Evolutionary conservation across 1,140 invertebrate genomes (phyloP), one percentile per base, ranked within the genome.

Genomic region (Carposina sasakii): DNA sequence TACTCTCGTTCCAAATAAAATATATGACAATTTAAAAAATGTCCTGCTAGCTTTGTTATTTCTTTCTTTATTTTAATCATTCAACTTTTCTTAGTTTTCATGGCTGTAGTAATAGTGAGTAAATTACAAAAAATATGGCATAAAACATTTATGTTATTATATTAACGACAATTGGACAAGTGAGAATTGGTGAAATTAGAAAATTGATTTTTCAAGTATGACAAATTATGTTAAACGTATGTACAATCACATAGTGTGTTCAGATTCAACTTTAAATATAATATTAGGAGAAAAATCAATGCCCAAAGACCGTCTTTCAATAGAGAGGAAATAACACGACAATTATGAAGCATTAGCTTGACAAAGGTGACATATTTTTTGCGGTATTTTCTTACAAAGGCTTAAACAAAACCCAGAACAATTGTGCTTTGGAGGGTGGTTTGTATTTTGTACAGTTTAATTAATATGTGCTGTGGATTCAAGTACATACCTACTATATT

Each of bases 281-380:
- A 63, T 62, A 64, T 67, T 60, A 67, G 64, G 63, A 66, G 63
- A 68, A 61, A 72, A 67, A 67, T 67, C 67, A 71, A 66, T 61
- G 60, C 46, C 64, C 57, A 63, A 65, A 52, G 46, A 44, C 54
- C 48, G 53, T 48, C 30, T 37, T 47, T 68, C 53, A 72, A 75
- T 69, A 63, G 54, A 71, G 64, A 72, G 71, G 70, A 77, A 77
- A 72, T 71, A 72, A 63, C 60, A 69, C 59, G 54, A 71, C 66
- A 75, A 71, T 79, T 71, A 73, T 62, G 64, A 68, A 61, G 55
- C 59, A 61, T 59, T 64, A 63, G 52, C 39, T 58, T 47, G 59
- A 76, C 66, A 75, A 71, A 69, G 67, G 54, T 49, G 67, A 63
- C 61, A 63, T 57, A 54, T 68, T 76, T 67, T 79, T 70, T 73